Percentiles rank a stretch among this genome's conserved stretches.
Evolutionary conservation across 2,113 vertebrate species (phyloP).

Genomic region (Corythaeola cristata): DNA sequence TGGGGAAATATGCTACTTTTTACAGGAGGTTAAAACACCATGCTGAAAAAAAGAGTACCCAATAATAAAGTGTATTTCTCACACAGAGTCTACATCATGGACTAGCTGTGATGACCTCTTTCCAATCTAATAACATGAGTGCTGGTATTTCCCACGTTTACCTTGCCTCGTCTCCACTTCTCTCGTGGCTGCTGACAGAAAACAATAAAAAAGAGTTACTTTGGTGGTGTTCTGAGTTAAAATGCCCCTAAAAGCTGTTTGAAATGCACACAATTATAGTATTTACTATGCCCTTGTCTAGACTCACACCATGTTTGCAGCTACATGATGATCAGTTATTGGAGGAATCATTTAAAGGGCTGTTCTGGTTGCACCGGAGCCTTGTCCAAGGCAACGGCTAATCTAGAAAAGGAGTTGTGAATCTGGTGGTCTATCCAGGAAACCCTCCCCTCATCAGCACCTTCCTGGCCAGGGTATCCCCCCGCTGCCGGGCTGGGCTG

Average conservation of each 20-base stretch:
- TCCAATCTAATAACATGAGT: neutral
- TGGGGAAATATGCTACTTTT: neutral
- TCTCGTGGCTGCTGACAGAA: neutral
- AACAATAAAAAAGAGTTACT: slow-evolving; percentile 54
- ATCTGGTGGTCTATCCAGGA: neutral
- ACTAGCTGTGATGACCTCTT: neutral
- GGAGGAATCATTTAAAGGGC: neutral
- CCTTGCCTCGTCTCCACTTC: neutral
- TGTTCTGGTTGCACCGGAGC: neutral
- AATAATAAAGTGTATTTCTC: neutral
- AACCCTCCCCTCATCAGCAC: neutral
- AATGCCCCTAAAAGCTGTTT: slow-evolving; percentile 41
- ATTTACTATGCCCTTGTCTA: slow-evolving; percentile 28
- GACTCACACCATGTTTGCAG: neutral
- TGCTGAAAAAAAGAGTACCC: neutral
- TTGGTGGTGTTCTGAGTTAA: slow-evolving; percentile 4
- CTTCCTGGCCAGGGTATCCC: neutral
- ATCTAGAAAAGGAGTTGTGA: neutral
- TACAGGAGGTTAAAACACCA: neutral
- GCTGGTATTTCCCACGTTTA: slow-evolving; percentile 6
- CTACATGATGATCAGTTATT: neutral
- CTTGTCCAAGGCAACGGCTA: neutral
- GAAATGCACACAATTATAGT: neutral
- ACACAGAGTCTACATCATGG: neutral
- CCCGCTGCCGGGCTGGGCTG: neutral